Evolutionary conservation across 2,888 invertebrate genomes (phyloP), one percentile per base, ranked within the genome.

Genomic region (Idaea dimidiata): DNA sequence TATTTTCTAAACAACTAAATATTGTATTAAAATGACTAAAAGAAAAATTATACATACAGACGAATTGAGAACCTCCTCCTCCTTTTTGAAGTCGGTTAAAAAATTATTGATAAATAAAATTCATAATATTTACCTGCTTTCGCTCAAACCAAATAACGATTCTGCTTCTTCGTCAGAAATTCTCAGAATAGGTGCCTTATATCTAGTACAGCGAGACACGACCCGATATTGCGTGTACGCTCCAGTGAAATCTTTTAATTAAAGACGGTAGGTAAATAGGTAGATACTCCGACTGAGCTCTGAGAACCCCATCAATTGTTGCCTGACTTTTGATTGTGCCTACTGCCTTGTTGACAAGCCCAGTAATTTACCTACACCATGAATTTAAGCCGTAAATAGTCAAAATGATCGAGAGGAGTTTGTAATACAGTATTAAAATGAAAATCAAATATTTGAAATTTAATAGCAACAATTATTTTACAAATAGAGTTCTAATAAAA

Each of bases 201-300:
- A 43, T n/a, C 43, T 43, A 14, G 43, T 10, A 43, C 43, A 14
- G 8, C 43, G 43, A 77, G 81, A 81, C 82, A 81, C 81, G 81
- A 80, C 78, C 77, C 85, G 79, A 88, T 90, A 88, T 87, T 85
- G 84, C 86, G 78, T 84, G 81, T 81, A 84, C 88, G 88, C 78
- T 81, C 86, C 87, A 90, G 79, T 88, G 88, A 87, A 89, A 87
- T 83, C 86, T 90, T 91, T 91, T 91, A 90, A 90, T 91, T 91
- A 90, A 89, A 79, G 76, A 72, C 77, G 78, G 72, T 73, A 71
- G 73, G 75, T 73, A 72, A n/a, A n/a, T n/a, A n/a, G 75, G 73
- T 56, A 7, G 56, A 18, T 18, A 17, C 17, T 56, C 1, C 18
- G 56, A 43, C 43, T 17, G 17, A 56, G 54, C 54, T 17, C 43